phyloP scores from a whole-genome alignment of 2,797 vertebrate species.

The Alosa sapidissima region DNA sequence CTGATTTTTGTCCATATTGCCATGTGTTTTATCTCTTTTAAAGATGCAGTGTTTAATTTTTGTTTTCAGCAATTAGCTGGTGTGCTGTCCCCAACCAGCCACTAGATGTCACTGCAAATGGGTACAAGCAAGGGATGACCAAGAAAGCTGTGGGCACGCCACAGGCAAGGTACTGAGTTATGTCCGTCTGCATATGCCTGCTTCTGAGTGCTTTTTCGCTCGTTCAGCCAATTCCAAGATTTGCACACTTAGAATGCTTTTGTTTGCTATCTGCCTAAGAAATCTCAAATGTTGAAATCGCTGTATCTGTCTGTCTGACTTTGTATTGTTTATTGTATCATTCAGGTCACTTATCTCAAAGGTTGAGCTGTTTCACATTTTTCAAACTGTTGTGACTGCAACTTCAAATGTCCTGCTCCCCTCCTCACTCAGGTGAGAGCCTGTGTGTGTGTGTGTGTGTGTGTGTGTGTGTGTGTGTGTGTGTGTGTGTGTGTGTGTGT shows the following conservation, averaged over 20 bases:
- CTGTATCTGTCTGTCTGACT: not conserved
- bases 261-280: not conserved
- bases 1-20: too few species aligned
- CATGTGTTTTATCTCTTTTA: too few species aligned
- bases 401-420: constrained; percentile 76
- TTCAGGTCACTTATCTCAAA: constrained; percentile 89
- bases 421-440: constrained; percentile 82
- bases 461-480: not conserved
- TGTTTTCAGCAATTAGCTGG: constrained; percentile 89
- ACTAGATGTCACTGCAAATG: constrained; percentile 89
- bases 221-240: not conserved
- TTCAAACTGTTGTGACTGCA: constrained; percentile 78
- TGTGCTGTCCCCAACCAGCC: constrained; percentile 83
- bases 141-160: constrained; percentile 78
- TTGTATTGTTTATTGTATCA: constrained; percentile 23
- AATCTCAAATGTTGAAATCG: not conserved
- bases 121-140: constrained; percentile 90
- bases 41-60: too few species aligned
- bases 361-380: constrained; percentile 85
- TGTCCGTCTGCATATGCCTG: not conserved
- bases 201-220: not conserved
- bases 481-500: too few species aligned
- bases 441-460: not conserved
- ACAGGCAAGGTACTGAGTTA: constrained; percentile 79
- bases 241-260: not conserved